Percentiles rank a stretch among this genome's conserved stretches.
phyloP scores from a whole-genome alignment of 2,888 invertebrate genomes.

The Sesia bembeciformis region DNA sequence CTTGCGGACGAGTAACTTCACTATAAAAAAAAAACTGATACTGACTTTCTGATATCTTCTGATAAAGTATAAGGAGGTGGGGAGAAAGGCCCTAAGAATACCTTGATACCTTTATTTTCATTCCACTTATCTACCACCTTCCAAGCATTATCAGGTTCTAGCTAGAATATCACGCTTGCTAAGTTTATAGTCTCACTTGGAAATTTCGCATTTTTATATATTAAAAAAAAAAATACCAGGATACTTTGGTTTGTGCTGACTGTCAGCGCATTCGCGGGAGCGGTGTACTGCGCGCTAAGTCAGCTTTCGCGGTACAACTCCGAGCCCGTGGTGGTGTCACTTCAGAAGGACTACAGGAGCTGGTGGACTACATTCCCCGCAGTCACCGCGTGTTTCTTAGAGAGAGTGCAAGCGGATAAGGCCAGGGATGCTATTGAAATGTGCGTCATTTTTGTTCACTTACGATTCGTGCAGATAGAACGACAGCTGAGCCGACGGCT shows the following conservation, averaged over 20 bases:
- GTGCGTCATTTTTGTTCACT: constrained; percentile 15
- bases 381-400: constrained; percentile 56
- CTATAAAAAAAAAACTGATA: too few species aligned
- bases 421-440: constrained; percentile 35
- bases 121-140: constrained; percentile 1
- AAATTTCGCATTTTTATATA: background rate
- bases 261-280: constrained; percentile 42
- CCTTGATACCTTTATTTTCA: background rate
- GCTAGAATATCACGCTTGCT: background rate
- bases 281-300: constrained; percentile 48
- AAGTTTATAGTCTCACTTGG: too few species aligned
- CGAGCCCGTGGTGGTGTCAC: constrained; percentile 61
- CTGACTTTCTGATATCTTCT: too few species aligned
- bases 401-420: constrained; percentile 40
- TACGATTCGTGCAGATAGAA: background rate
- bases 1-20: too few species aligned
- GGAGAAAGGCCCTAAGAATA: too few species aligned
- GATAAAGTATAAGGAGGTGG: too few species aligned
- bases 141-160: background rate
- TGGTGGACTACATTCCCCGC: constrained; percentile 65
- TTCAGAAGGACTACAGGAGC: constrained; percentile 54
- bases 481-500: too few species aligned
- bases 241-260: constrained; percentile 49
- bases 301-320: constrained; percentile 52
- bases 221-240: constrained; percentile 17